These are phyloP conservation scores for Coracopsis vasa DNA, from an alignment of 2,113 vertebrate species.

Conservation along the genomic window DNA sequence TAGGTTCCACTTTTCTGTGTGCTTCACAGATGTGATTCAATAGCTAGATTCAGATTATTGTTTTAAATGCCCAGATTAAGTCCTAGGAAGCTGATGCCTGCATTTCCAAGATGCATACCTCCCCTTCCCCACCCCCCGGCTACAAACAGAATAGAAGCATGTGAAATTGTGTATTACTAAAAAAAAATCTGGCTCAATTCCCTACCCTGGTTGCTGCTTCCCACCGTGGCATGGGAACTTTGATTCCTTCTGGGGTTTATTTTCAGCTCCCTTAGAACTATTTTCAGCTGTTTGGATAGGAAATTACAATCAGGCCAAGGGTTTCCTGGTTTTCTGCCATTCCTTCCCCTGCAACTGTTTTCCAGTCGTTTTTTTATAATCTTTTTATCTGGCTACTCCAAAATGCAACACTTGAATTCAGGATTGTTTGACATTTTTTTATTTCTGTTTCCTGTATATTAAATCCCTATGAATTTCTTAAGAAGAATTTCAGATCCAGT, in stretches of 20 bases:
- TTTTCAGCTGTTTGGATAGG: not conserved
- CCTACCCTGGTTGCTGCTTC: not conserved
- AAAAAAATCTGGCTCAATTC: not conserved
- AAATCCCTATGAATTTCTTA: not conserved
- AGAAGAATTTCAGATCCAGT: not conserved
- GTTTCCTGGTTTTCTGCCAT: not conserved
- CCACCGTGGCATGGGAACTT: not conserved
- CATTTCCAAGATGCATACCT: not conserved
- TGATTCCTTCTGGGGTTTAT: not conserved
- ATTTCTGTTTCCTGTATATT: not conserved
- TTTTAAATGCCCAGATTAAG: not conserved
- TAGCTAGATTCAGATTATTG: not conserved
- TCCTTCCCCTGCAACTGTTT: not conserved
- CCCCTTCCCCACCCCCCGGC: not conserved
- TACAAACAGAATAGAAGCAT: not conserved
- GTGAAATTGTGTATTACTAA: not conserved
- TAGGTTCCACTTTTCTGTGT: not conserved
- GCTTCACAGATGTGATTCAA: not conserved
- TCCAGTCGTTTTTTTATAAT: not conserved
- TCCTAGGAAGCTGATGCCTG: not conserved
- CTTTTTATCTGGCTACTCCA: not conserved
- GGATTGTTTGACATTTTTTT: not conserved
- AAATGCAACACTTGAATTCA: not conserved
- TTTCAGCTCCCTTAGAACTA: constrained; percentile 9
- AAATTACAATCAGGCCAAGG: not conserved